Conservation (phyloP, 2,888 invertebrate species). For the Nezara viridula region DNA sequence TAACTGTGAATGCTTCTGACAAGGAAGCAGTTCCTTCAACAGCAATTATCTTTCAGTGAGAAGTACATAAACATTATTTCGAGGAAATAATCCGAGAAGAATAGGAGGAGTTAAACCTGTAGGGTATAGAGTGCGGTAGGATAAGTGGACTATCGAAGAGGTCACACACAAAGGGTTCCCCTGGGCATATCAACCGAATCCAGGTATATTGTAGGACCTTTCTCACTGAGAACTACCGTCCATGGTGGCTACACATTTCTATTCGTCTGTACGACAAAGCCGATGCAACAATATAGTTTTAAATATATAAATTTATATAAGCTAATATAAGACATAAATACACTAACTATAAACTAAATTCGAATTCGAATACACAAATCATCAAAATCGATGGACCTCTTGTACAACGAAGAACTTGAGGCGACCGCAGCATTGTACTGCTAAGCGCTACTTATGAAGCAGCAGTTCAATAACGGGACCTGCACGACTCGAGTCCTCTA, state of each 20-base stretch:
- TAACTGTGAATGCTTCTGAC: too few relatives aligned
- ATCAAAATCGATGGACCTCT: too few relatives aligned
- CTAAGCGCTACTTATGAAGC: conserved; percentile 2
- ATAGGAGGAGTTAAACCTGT: neutral
- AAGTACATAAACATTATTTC: too few relatives aligned
- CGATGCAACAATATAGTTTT: too few relatives aligned
- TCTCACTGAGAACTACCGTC: neutral
- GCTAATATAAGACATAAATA: too few relatives aligned
- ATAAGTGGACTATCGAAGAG: neutral
- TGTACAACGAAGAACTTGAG: neutral
- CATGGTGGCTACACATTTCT: neutral
- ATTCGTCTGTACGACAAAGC: too few relatives aligned
- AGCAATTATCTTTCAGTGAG: too few relatives aligned
- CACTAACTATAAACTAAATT: too few relatives aligned
- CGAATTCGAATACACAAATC: too few relatives aligned
- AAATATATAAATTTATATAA: too few relatives aligned
- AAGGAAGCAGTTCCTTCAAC: too few relatives aligned
- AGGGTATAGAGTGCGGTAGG: neutral
- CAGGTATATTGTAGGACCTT: neutral
- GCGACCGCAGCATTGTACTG: neutral
- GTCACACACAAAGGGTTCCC: neutral
- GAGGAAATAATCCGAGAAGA: neutral
- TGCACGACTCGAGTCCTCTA: neutral
- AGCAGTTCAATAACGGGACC: neutral
- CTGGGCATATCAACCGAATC: neutral